Evolutionary conservation across 2,888 invertebrate species (phyloP).

Genomic region (Pyrochroa serraticornis): DNA sequence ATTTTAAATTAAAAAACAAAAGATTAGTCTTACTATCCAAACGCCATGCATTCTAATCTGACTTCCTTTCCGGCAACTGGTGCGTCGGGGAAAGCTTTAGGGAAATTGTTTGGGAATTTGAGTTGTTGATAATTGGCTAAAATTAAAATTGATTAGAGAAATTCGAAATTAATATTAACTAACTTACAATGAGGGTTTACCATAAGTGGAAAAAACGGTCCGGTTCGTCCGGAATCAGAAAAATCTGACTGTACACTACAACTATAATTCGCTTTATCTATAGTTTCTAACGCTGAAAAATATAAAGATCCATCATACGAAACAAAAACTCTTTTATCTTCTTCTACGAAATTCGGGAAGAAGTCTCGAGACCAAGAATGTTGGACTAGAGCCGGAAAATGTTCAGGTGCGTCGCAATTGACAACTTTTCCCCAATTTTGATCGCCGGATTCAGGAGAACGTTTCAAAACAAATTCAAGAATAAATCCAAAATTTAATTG

Average conservation of each 20-base stretch:
- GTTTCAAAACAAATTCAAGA: conserved; percentile 86
- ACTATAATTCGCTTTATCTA: conserved; percentile 88
- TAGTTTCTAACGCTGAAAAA: conserved; percentile 90
- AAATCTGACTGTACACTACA: conserved; percentile 90
- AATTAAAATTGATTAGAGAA: conserved; percentile 32
- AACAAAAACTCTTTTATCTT: conserved; percentile 90
- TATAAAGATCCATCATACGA: conserved; percentile 93
- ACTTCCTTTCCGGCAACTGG: conserved; percentile 90
- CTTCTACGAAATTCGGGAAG: conserved; percentile 92
- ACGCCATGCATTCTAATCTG: conserved; percentile 91
- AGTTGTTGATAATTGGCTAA: conserved; percentile 85
- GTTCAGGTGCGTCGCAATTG: conserved; percentile 91
- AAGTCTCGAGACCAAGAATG: conserved; percentile 91
- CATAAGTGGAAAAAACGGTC: conserved; percentile 82
- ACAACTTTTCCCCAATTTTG: conserved; percentile 95
- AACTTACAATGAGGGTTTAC: conserved; percentile 79
- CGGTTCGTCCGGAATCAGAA: conserved; percentile 86
- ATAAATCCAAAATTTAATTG: conserved; percentile 88
- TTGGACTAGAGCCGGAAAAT: conserved; percentile 80
- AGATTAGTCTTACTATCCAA: conserved; percentile 77
- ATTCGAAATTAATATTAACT: neutral
- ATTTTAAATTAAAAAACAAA: conserved; percentile 12
- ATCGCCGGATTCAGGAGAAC: conserved; percentile 82
- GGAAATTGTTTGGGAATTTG: conserved; percentile 93
- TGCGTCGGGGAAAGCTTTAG: conserved; percentile 93